phyloP scores from a whole-genome alignment of 2,797 vertebrate genomes.

The Parotocinclus haroldoi region DNA sequence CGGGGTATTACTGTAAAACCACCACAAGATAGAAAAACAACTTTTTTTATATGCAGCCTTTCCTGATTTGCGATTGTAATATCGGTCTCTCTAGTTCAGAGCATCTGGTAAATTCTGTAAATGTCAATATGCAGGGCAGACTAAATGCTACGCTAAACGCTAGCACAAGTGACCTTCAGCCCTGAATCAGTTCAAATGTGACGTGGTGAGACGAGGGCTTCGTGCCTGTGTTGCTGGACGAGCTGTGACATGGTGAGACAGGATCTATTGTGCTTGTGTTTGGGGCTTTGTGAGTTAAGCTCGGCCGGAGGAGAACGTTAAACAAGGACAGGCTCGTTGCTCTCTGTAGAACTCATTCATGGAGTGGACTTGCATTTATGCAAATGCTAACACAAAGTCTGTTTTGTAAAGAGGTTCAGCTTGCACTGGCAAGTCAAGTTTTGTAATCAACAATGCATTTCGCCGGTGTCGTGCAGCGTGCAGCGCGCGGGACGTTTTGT shows the following conservation, averaged over 20 bases:
- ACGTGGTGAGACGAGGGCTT: slow-evolving; percentile 5
- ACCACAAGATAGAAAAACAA: too few species aligned
- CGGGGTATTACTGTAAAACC: too few species aligned
- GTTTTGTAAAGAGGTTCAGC: too few species aligned
- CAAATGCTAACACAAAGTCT: too few species aligned
- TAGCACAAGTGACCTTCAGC: slow-evolving; percentile 3
- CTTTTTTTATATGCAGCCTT: too few species aligned
- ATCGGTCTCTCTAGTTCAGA: background rate
- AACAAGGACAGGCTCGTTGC: slow-evolving; percentile 17
- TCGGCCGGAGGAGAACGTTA: slow-evolving; percentile 15
- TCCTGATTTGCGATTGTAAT: too few species aligned
- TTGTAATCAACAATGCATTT: too few species aligned
- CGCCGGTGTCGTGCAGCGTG: too few species aligned
- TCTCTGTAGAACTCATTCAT: too few species aligned
- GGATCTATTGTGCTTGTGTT: slow-evolving; percentile 33
- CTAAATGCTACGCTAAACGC: background rate
- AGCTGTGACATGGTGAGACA: slow-evolving; percentile 27
- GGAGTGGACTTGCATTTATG: too few species aligned
- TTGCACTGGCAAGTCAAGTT: too few species aligned
- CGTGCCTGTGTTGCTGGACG: slow-evolving; percentile 19
- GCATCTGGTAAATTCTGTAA: background rate
- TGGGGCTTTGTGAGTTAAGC: slow-evolving; percentile 6
- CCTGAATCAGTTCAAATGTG: slow-evolving; percentile 7
- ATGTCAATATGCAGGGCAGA: background rate
- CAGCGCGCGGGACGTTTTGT: too few species aligned